Base-by-base conservation (phyloP, 2,888 invertebrate species). In the Schizaphis graminum region DNA sequence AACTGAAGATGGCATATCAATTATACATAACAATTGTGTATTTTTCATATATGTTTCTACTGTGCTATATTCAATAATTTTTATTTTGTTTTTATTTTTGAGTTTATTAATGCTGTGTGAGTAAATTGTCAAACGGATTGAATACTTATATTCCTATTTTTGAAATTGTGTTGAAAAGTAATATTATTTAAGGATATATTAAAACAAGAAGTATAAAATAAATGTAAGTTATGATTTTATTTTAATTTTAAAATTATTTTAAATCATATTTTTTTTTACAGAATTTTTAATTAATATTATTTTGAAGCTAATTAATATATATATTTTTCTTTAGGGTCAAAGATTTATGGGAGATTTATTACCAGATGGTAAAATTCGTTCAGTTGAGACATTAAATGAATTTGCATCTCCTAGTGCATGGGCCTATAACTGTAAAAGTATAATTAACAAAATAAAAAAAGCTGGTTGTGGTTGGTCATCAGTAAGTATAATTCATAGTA, bases 401-500 rank as follows among this genome's bases (percentile, higher is more conserved):
- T 99, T 98, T 96, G 97, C 98, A 95, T 98, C 98, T 1, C 98
- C 98, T 4, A 98, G 98, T 95, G 98, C 98, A 3, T 99, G 98
- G 98, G 98, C 98, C 0, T 98, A 98, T 96, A 98, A 98, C 95
- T 98, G 98, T 95, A 98, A 98, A 96, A 97, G 98, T 95, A 98
- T 98, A 94, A 98, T 98, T 91, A 98, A 98, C 96, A 98, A 98
- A 0, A 98, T 98, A 95, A 98, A 98, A 96, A 98, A 98, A 95
- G 98, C 98, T 84, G 98, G 98, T 2, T 98, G 98, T 96, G 98
- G 98, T 3, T 98, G 99, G 98, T 98, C 98, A 5, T 98, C 98
- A 5, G 98, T 98, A 67, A 97, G 98, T 96, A 91, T n/a, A 11
- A 61, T 57, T n/a, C 7, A 47, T 90, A 28, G 4, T 88, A 49